Evolutionary conservation across 1,140 invertebrate species (phyloP), one percentile per base, ranked within the genome.

Genomic region (Nephila pilipes): DNA sequence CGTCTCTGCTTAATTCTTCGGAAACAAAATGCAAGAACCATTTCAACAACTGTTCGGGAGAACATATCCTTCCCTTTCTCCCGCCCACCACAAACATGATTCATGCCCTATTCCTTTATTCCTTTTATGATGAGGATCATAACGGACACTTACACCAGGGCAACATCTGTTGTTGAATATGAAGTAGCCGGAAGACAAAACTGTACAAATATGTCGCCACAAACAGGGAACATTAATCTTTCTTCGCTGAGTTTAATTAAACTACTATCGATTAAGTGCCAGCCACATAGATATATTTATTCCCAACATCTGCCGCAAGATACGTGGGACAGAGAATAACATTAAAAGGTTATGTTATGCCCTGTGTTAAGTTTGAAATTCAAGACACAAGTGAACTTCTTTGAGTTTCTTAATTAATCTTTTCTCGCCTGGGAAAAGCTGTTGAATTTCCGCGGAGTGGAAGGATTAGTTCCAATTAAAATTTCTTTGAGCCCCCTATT

Each of bases 111-210:
- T 16, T 75, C 63, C 25, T 65, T 65, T 65, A 65, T 65, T n/a
- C 65, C 65, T 10, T 32, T 36, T 32, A 14, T 75, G 65, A 75
- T 75, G 65, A 32, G 65, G 65, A 75, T 75, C 65, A 75, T 75
- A 75, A 75, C 65, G 65, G 65, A 75, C 65, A 75, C 65, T 75
- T 75, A 75, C 65, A 75, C 65, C 65, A 29, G 65, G 25, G 29
- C 65, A 75, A 75, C 65, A 75, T 75, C 65, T 75, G 65, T 75
- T 75, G 65, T 75, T 75, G 65, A 75, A 75, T 75, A 75, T 75
- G 65, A 75, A 75, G 65, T 75, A 75, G 25, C 25, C 29, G 25
- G 29, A 75, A 75, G 65, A 75, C 65, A 75, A 75, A 75, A 75
- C 65, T 75, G 25, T 75, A 75, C 65, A 75, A 75, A 75, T 75